phyloP scores from a whole-genome alignment of 1,140 invertebrate species.

The Goniozus legneri region DNA sequence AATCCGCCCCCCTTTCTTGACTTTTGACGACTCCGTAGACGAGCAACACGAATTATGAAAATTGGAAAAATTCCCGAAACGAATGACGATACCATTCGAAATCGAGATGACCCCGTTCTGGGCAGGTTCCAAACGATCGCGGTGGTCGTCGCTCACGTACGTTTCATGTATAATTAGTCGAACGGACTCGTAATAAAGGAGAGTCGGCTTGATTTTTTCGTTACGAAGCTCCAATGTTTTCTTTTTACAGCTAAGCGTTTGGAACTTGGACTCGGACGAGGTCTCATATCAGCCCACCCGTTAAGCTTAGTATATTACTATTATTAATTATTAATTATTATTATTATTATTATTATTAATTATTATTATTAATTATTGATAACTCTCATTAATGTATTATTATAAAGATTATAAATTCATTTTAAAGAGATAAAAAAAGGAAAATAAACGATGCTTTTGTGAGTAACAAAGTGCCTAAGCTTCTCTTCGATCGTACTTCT shows the following conservation, averaged over 20 bases:
- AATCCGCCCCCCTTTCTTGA: background rate
- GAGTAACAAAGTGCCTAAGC: constrained; percentile 44
- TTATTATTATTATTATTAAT: constrained; percentile 34
- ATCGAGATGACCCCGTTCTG: constrained; percentile 7
- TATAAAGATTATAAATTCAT: constrained; percentile 54
- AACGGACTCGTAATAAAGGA: too few relatives aligned
- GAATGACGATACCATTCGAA: constrained; percentile 4
- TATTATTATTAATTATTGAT: constrained; percentile 44
- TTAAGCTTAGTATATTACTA: constrained; percentile 40
- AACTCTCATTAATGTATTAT: constrained; percentile 51
- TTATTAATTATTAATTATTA: constrained; percentile 11
- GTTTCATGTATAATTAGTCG: background rate
- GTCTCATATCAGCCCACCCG: constrained; percentile 7
- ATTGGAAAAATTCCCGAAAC: background rate
- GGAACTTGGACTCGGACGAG: constrained; percentile 36
- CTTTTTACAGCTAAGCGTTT: constrained; percentile 22
- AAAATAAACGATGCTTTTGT: constrained; percentile 56
- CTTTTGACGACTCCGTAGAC: too few relatives aligned
- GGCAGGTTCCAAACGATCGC: constrained; percentile 26
- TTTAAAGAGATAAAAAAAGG: constrained; percentile 49
- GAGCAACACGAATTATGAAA: too few relatives aligned
- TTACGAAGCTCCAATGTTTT: background rate
- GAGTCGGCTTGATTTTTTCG: too few relatives aligned
- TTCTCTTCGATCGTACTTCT: constrained; percentile 23
- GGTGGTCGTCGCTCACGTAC: background rate